Evolutionary conservation across 2,888 invertebrate genomes (phyloP).

Genomic region (Melieria picta): DNA sequence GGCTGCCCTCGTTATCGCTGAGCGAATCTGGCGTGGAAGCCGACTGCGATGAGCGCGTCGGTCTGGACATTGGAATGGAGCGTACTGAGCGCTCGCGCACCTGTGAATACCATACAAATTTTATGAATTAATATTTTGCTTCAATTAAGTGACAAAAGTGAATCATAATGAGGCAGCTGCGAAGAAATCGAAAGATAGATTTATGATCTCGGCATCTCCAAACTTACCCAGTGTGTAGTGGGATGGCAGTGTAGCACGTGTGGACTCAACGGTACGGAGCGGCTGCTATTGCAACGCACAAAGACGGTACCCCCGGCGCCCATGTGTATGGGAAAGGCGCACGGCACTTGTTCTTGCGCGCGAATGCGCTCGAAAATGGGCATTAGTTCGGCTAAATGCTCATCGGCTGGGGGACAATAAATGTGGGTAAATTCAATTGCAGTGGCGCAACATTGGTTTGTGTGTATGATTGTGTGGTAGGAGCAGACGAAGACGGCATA

Average conservation of each 20-base stretch:
- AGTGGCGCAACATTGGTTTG: not conserved
- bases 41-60: constrained; percentile 81
- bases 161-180: not conserved
- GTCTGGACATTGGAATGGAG: constrained; percentile 89
- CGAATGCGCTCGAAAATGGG: constrained; percentile 94
- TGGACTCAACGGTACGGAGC: constrained; percentile 73
- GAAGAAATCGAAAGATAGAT: not conserved
- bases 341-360: constrained; percentile 89
- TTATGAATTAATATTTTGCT: constrained; percentile 2
- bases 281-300: constrained; percentile 73
- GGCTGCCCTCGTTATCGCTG: constrained; percentile 81
- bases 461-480: not conserved
- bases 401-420: constrained; percentile 76
- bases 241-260: constrained; percentile 73
- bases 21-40: constrained; percentile 90
- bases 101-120: constrained; percentile 67
- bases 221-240: constrained; percentile 73
- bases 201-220: constrained; percentile 7
- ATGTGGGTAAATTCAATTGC: not conserved
- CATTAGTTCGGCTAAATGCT: constrained; percentile 95
- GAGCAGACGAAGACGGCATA: constrained; percentile 51
- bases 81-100: constrained; percentile 92
- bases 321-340: constrained; percentile 91
- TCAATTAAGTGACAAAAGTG: constrained; percentile 1
- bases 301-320: constrained; percentile 74